Base-by-base conservation (phyloP, 2,888 invertebrate species). In the Siphonodentalium dalli region DNA sequence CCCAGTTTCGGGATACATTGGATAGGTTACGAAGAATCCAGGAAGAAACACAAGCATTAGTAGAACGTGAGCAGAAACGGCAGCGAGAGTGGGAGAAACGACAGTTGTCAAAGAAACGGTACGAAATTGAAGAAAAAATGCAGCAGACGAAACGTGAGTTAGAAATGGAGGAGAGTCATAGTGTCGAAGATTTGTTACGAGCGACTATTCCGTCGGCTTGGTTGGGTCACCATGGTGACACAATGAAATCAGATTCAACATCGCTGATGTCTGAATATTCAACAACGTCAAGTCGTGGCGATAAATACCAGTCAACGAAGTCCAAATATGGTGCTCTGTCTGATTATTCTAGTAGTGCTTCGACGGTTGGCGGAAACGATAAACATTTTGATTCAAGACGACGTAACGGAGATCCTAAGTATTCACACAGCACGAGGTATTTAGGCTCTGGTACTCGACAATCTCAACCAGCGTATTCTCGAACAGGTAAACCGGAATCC, bases 181-280 rank as follows among this genome's bases (percentile, higher is more conserved):
- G 72, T 59, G 64, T 75, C n/a, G 75, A 76, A 33, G 74, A 75
- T 50, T 59, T 75, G 42, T 52, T 76, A 28, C 66, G 65, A 29
- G 59, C 50, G 58, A 55, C 23, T 45, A 40, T 29, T 33, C 47
- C n/a, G n/a, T n/a, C n/a, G n/a, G n/a, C n/a, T n/a, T n/a, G n/a
- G n/a, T n/a, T n/a, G n/a, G n/a, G n/a, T n/a, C n/a, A n/a, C n/a
- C n/a, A n/a, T n/a, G n/a, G n/a, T n/a, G n/a, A n/a, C n/a, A n/a
- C n/a, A n/a, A n/a, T n/a, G n/a, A n/a, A n/a, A n/a, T n/a, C n/a
- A n/a, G n/a, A n/a, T n/a, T n/a, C n/a, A n/a, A n/a, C n/a, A n/a
- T n/a, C n/a, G n/a, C n/a, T n/a, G n/a, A 57, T 63, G 24, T 66
- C 66, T 7, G 62, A 65, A 40, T 63, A 61, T 37, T 65, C 65